A percentile compares a stretch with the other conserved stretches of the same genome.
Evolutionary conservation across 2,113 vertebrate genomes (phyloP).

Genomic region (Sceloporus undulatus): DNA sequence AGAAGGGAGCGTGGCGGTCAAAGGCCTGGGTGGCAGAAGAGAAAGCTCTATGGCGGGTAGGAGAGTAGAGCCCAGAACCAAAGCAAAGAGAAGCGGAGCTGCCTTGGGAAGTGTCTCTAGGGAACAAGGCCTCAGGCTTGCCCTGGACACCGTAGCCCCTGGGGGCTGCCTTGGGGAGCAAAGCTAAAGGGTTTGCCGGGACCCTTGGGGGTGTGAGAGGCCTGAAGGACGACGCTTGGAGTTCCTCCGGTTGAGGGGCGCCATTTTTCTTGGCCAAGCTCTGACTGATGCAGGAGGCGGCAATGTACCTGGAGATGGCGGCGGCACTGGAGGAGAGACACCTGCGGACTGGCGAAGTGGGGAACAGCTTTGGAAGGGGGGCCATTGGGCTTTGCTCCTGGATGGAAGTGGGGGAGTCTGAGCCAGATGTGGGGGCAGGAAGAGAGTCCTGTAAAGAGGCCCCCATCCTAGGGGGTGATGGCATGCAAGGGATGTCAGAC

Average conservation of each 20-base stretch:
- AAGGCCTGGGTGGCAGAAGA: neutral
- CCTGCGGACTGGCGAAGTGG: conserved; percentile 41
- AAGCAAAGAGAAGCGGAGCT: conserved; percentile 16
- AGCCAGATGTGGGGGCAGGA: neutral
- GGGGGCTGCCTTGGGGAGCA: neutral
- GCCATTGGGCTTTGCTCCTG: conserved; percentile 35
- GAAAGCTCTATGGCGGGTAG: conserved; percentile 8
- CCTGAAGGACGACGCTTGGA: neutral
- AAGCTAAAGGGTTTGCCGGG: neutral
- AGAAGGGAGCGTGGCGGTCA: conserved; percentile 75
- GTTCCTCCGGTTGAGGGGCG: neutral
- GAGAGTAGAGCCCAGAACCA: conserved; percentile 38
- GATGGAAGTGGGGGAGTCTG: neutral
- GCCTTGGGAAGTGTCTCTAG: neutral
- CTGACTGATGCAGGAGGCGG: conserved; percentile 87
- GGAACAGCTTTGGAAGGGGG: neutral
- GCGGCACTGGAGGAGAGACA: conserved; percentile 70
- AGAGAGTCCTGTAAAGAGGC: conserved; percentile 3
- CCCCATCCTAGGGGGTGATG: conserved; percentile 22
- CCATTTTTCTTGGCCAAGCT: conserved; percentile 77
- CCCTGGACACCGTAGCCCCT: neutral
- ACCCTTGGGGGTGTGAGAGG: neutral
- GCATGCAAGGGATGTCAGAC: too few relatives aligned
- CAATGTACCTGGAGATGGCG: conserved; percentile 81
- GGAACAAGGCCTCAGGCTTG: conserved; percentile 47